phyloP scores from a whole-genome alignment of 2,888 invertebrate genomes.

The Coenonympha glycerion region DNA sequence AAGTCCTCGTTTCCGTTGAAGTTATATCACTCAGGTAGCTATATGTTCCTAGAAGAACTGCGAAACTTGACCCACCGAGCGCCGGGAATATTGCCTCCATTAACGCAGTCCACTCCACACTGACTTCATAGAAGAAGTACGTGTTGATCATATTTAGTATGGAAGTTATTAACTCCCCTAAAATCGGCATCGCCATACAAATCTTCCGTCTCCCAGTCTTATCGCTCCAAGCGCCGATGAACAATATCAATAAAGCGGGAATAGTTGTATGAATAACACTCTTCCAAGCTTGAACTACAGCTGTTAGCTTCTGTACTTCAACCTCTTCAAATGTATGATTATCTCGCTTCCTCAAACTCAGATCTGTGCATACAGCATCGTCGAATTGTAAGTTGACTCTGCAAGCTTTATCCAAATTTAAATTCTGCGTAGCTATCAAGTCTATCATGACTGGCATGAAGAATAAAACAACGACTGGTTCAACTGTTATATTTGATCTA shows the following conservation, averaged over 20 bases:
- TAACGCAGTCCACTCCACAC: constrained; percentile 71
- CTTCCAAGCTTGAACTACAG: too few relatives aligned
- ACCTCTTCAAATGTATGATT: constrained; percentile 81
- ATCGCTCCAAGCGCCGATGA: too few relatives aligned
- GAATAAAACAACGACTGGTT: constrained; percentile 79
- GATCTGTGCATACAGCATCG: constrained; percentile 81
- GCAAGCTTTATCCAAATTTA: too few relatives aligned
- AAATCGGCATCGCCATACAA: too few relatives aligned
- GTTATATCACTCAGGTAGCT: constrained; percentile 78
- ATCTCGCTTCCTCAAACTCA: constrained; percentile 80
- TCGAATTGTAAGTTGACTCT: constrained; percentile 84
- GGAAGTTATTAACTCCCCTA: too few relatives aligned
- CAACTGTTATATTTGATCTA: constrained; percentile 78
- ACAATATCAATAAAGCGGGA: too few relatives aligned
- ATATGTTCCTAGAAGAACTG: constrained; percentile 75
- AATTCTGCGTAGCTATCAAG: constrained; percentile 85
- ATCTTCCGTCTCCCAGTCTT: too few relatives aligned
- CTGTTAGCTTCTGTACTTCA: too few relatives aligned
- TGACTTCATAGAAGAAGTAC: constrained; percentile 66
- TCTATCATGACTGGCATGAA: constrained; percentile 80
- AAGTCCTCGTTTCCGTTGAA: constrained; percentile 73
- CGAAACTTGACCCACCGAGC: constrained; percentile 74
- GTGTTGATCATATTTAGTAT: too few relatives aligned
- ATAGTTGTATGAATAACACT: too few relatives aligned
- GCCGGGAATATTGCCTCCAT: constrained; percentile 73